These are phyloP conservation scores for Nymphalis c-album DNA, from an alignment of 2,888 invertebrate species.

Conservation along the genomic window DNA sequence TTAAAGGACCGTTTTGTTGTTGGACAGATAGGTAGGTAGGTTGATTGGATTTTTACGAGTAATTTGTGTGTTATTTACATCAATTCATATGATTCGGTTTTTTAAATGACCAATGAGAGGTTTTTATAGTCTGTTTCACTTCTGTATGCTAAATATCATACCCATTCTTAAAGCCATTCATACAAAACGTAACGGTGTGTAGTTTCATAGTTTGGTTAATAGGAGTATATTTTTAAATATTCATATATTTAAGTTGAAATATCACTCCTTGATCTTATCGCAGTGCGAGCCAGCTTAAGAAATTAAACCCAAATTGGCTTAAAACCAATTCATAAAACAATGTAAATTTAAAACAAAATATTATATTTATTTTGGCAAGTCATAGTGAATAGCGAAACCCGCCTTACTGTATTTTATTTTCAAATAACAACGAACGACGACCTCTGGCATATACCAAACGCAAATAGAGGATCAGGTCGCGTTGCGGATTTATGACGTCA, in stretches of 20 bases:
- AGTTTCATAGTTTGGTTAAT: neutral
- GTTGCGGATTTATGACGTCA: conserved; percentile 36
- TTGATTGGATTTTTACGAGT: too few species aligned
- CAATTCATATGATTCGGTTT: too few species aligned
- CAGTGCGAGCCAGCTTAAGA: neutral
- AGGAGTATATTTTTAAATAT: neutral
- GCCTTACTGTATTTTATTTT: conserved; percentile 8
- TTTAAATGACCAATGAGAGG: too few species aligned
- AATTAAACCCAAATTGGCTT: neutral
- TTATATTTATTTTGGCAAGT: conserved; percentile 10
- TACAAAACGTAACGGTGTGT: neutral
- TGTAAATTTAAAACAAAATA: neutral
- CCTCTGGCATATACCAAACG: conserved; percentile 47
- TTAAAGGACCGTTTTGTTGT: too few species aligned
- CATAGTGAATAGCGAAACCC: neutral
- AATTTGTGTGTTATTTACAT: too few species aligned
- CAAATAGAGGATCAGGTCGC: conserved; percentile 43
- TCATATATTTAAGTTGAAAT: neutral
- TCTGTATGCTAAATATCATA: too few species aligned
- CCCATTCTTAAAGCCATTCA: neutral
- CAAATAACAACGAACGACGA: conserved; percentile 45
- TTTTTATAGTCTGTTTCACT: too few species aligned
- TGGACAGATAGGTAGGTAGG: too few species aligned
- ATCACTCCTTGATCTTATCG: neutral
- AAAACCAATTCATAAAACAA: neutral